Base-by-base conservation (phyloP, 2,888 invertebrate genomes). In the Piscicola geometra region DNA sequence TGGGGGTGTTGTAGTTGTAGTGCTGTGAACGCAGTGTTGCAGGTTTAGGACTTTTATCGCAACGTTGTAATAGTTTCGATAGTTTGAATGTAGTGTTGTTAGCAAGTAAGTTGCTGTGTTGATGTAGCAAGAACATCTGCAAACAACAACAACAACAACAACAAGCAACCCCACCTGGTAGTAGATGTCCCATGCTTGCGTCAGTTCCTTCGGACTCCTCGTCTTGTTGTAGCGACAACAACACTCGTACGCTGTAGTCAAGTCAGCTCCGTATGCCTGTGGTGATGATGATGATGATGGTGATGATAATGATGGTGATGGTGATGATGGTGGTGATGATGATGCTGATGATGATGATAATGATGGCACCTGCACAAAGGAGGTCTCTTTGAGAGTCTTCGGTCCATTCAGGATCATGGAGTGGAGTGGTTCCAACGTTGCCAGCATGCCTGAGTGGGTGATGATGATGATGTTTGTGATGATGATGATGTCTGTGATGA, bases 181-280 rank as follows among this genome's bases (percentile, higher is more conserved):
- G 87, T 99, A 99, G 52, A 97, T 88, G 85, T 99, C 98, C 99
- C 99, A 99, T 1, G 99, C 99, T 84, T 95, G 95, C 84, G 95
- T 96, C 79, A 99, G 86, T 83, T 99, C 98, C 80, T 94, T 90
- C 3, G 92, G 90, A 81, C 92, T 91, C 0, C 91, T 90, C 0
- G 94, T 92, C 33, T 90, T 89, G 88, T 91, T 86, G 84, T 91
- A 98, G 81, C 93, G 90, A 82, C 92, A 90, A 84, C 98, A 99
- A 93, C 94, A 97, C 82, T 95, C 94, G 81, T 92, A 91, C 0
- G 99, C 99, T 83, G 98, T 96, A 81, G 90, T 90, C 77, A 99
- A 88, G 85, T 99, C 99, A 71, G 94, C 88, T 0, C 94, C 95
- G 83, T 99, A 99, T 0, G 97, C 94, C 88, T 89, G 80, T 1